Evolutionary conservation across 2,113 vertebrate genomes (phyloP), one percentile per base, ranked within the genome.

Genomic region (Pipa parva): DNA sequence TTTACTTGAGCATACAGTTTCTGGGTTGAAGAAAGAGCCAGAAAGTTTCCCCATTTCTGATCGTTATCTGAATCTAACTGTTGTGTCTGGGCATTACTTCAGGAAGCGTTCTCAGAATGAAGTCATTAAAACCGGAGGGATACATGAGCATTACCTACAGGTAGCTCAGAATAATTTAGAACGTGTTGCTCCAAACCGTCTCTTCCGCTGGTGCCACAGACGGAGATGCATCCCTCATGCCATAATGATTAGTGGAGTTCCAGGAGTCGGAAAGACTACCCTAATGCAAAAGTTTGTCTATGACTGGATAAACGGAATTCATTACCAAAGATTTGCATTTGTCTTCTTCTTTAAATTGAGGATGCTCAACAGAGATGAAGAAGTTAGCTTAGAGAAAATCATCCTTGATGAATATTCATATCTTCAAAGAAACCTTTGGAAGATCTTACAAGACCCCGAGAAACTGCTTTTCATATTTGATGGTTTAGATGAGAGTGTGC

Each of bases 221-320:
- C 20, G 46, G 2, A 22, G 6, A 13, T 1, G 9, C 0, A 3
- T 50, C 4, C 18, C 1, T 29, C 74, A 33, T 42, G 20, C 45
- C 1, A 73, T 88, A 12, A 17, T 78, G 12, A 39, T 89, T 9
- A 56, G 59, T 3, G 87, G 88, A 27, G 69, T 77, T 18, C 79
- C 77, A 21, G 89, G 88, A 7, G 77, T 80, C 0, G 89, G 89
- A 4, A 90, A 89, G 78, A 86, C 82, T 29, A 83, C 83, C 0
- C 74, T 76, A 3, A 18, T 88, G 45, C 71, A 84, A 59, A 85
- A 86, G 71, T 73, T 89, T 0, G 17, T 84, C 18, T 60, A 17
- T 24, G 56, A 59, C 33, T 59, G 56, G 56, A 36, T 39, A 36
- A 59, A 39, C 15, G 56, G 56, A 2, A 36, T 24, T n/a, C 13